phyloP scores from a whole-genome alignment of 2,888 invertebrate genomes.

The Temnothorax ravouxi region DNA sequence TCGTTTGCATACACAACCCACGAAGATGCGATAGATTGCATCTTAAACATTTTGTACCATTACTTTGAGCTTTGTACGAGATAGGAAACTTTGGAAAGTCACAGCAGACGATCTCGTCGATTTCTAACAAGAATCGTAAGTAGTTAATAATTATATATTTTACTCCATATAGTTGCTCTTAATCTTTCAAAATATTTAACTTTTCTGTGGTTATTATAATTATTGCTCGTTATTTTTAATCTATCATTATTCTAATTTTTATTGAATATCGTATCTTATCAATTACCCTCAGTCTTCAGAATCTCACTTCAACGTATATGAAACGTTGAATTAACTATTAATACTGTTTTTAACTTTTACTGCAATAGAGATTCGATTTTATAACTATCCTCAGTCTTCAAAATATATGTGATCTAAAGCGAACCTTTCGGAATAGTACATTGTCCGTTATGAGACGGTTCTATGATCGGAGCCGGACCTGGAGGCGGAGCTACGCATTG shows the following conservation, averaged over 20 bases:
- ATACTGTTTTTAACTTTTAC: not conserved
- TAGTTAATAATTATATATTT: not conserved
- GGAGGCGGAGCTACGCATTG: slow-evolving; percentile 63
- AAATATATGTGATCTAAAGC: not conserved
- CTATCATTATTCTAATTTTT: not conserved
- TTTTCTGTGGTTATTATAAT: not conserved
- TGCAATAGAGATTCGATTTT: slow-evolving; percentile 7
- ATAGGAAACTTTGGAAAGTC: not conserved
- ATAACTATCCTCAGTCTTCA: not conserved
- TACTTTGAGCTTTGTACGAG: slow-evolving; percentile 7
- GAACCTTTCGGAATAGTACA: not conserved
- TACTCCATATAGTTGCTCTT: not conserved
- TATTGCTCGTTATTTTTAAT: not conserved
- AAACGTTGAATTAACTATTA: not conserved
- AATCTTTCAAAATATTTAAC: not conserved
- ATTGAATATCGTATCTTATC: not conserved
- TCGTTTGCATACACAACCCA: slow-evolving; percentile 5
- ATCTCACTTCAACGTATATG: not conserved
- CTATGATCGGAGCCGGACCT: slow-evolving; percentile 20
- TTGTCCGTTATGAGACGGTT: slow-evolving; percentile 49
- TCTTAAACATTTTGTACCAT: slow-evolving; percentile 18
- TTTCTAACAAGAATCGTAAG: slow-evolving; percentile 10
- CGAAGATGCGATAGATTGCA: not conserved
- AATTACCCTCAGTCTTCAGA: not conserved
- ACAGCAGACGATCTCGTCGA: not conserved